phyloP scores from a whole-genome alignment of 2,888 invertebrate genomes.

The Subacronicta megacephala region DNA sequence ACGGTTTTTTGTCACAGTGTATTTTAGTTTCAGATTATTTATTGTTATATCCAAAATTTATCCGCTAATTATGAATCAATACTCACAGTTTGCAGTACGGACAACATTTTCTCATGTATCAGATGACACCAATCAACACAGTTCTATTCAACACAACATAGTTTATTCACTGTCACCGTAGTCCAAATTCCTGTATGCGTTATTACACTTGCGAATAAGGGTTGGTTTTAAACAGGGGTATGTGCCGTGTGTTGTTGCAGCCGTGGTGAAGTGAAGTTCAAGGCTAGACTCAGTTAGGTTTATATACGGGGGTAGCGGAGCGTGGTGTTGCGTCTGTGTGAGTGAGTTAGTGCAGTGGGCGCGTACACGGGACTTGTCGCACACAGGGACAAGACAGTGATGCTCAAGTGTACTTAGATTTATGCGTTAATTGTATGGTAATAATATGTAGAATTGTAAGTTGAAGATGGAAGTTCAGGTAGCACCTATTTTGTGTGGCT shows the following conservation, averaged over 20 bases:
- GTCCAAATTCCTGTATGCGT: constrained; percentile 47
- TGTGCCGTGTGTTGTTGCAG: constrained; percentile 57
- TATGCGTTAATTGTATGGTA: constrained; percentile 15
- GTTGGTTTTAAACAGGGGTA: constrained; percentile 44
- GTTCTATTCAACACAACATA: constrained; percentile 67
- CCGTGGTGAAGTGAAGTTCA: constrained; percentile 87
- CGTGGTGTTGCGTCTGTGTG: constrained; percentile 73
- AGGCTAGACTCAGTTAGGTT: constrained; percentile 80
- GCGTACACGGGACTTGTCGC: constrained; percentile 59
- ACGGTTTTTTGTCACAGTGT: no score
- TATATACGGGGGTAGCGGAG: constrained; percentile 87
- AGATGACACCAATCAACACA: constrained; percentile 72
- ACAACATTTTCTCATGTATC: constrained; percentile 71
- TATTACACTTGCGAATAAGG: constrained; percentile 32
- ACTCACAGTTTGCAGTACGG: constrained; percentile 82
- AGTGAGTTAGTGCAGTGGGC: constrained; percentile 63
- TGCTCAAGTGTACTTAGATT: constrained; percentile 37
- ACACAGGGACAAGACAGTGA: constrained; percentile 62
- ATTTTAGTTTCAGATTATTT: no score
- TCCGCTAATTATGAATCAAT: neutral
- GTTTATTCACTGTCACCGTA: constrained; percentile 63
- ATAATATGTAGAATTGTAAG: neutral
- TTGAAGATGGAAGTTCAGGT: neutral
- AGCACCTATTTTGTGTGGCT: neutral
- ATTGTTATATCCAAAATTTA: no score